Percentiles rank a stretch among this genome's conserved stretches.
Conservation (phyloP, 2,888 invertebrate genomes). For the Drosophila greeni region DNA sequence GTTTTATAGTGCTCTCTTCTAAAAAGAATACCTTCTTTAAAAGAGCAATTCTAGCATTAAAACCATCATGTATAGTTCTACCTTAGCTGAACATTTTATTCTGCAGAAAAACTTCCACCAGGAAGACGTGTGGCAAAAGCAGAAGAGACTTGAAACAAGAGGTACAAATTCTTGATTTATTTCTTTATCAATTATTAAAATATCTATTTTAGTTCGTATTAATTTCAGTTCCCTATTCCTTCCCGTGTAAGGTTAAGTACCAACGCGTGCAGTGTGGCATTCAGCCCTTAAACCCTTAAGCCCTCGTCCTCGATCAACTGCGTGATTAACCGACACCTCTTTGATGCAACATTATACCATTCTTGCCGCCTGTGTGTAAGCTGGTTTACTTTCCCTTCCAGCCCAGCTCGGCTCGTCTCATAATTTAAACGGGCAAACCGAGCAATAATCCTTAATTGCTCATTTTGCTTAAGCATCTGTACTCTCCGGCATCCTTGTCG, state of each 20-base stretch:
- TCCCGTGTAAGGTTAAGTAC: constrained; percentile 3
- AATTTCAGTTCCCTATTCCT: background rate
- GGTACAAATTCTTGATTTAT: too few relatives aligned
- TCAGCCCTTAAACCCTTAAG: constrained; percentile 28
- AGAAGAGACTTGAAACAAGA: background rate
- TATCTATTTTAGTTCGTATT: background rate
- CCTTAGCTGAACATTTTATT: too few relatives aligned
- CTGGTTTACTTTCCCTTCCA: constrained; percentile 19
- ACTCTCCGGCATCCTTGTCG: constrained; percentile 15
- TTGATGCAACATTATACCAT: constrained; percentile 14
- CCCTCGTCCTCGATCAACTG: constrained; percentile 6
- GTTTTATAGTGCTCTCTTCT: too few relatives aligned
- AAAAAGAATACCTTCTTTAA: too few relatives aligned
- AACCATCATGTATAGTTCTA: too few relatives aligned
- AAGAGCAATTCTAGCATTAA: too few relatives aligned
- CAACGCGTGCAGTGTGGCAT: constrained; percentile 9
- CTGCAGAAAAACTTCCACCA: too few relatives aligned
- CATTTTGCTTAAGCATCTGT: constrained; percentile 66
- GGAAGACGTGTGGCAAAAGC: too few relatives aligned
- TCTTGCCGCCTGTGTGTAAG: constrained; percentile 7
- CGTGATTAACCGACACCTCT: constrained; percentile 24
- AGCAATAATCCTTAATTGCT: constrained; percentile 72
- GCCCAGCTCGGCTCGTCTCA: constrained; percentile 49
- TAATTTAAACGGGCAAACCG: constrained; percentile 67
- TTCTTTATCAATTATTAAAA: too few relatives aligned